Percentiles rank a stretch among this genome's conserved stretches.
Conservation (phyloP, 2,113 vertebrate species). For the Himantopus leucocephalus region DNA sequence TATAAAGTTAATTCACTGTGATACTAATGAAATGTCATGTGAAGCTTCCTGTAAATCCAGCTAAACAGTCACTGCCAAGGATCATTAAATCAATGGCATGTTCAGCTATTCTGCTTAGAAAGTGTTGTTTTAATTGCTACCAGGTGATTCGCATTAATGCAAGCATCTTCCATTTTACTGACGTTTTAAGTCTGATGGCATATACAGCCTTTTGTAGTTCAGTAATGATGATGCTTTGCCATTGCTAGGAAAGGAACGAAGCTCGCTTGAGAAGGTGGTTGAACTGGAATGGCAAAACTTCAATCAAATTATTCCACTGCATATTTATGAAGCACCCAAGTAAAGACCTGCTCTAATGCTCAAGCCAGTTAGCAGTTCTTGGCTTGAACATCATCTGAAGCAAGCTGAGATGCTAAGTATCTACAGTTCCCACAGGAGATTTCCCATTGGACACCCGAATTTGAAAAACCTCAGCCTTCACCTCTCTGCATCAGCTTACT, state of each 20-base stretch:
- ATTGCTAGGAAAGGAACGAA: background rate
- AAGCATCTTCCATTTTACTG: slow-evolving; percentile 19
- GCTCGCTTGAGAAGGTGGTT: background rate
- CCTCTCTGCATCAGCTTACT: background rate
- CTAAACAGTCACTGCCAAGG: slow-evolving; percentile 65
- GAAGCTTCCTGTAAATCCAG: slow-evolving; percentile 72
- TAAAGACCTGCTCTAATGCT: background rate
- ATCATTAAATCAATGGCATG: slow-evolving; percentile 64
- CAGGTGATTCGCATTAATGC: slow-evolving; percentile 66
- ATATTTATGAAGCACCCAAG: background rate
- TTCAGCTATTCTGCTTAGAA: slow-evolving; percentile 52
- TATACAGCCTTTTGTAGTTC: background rate
- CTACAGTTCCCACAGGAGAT: background rate
- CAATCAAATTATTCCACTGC: background rate
- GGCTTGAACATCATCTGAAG: background rate
- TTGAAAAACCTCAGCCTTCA: background rate
- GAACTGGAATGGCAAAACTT: background rate
- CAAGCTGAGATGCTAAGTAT: background rate
- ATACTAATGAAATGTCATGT: slow-evolving; percentile 72
- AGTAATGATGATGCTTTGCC: background rate
- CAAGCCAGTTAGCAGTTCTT: background rate
- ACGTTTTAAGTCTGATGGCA: background rate
- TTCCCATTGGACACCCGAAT: background rate
- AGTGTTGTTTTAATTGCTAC: slow-evolving; percentile 64
- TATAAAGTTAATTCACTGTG: slow-evolving; percentile 75